Percentiles rank a stretch among this genome's conserved stretches.
Evolutionary conservation across 2,888 invertebrate genomes (phyloP).

Genomic region (Prosapia bicincta): DNA sequence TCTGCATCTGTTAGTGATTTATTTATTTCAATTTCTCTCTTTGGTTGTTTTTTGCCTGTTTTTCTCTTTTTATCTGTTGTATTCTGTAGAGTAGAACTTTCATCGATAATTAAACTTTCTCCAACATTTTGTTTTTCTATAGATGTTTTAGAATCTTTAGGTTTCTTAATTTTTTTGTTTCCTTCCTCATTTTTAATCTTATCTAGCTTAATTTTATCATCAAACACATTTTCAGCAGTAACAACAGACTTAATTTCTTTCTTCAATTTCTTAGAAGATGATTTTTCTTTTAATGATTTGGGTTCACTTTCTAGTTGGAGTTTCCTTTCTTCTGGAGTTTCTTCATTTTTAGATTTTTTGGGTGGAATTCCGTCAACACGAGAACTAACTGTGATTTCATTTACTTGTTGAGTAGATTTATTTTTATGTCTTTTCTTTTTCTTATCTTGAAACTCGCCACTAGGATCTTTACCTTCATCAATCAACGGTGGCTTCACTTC

Average conservation of each 20-base stretch:
- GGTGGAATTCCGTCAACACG: background rate
- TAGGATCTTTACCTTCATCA: background rate
- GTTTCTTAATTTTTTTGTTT: background rate
- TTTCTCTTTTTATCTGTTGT: background rate
- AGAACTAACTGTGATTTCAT: background rate
- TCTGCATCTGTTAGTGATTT: background rate
- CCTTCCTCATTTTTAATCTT: background rate
- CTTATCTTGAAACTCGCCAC: slow-evolving; percentile 3
- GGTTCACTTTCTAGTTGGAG: background rate
- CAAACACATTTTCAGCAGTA: background rate
- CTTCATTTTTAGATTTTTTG: background rate
- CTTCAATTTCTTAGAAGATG: background rate
- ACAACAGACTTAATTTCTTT: background rate
- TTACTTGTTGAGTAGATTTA: background rate
- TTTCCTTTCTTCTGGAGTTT: background rate
- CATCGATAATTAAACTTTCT: background rate
- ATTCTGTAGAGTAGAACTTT: background rate
- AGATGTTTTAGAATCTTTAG: background rate
- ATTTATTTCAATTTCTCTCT: background rate
- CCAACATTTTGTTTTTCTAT: background rate
- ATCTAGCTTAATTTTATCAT: background rate
- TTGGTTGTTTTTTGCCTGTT: background rate
- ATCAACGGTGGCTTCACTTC: background rate
- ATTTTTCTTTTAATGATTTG: background rate
- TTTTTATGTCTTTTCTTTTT: slow-evolving; percentile 8